phyloP scores from a whole-genome alignment of 2,113 vertebrate species.

The Sebastes fasciatus region DNA sequence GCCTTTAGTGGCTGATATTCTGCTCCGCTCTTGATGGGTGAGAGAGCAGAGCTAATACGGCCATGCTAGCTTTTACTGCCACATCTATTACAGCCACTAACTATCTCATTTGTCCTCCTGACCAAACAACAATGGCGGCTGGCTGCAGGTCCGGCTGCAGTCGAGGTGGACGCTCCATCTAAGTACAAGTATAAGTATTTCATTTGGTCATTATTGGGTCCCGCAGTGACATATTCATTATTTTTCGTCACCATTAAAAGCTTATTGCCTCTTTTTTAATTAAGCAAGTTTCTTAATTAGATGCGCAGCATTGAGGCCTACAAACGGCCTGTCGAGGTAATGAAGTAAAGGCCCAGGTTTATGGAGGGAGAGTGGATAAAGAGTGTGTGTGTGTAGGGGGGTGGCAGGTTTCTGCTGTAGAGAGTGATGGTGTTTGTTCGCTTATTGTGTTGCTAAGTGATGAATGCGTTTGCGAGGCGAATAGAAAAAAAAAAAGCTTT shows the following conservation, averaged over 20 bases:
- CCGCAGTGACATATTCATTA: conserved; percentile 71
- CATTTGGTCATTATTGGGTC: conserved; percentile 74
- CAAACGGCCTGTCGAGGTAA: conserved; percentile 74
- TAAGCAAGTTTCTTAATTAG: conserved; percentile 82
- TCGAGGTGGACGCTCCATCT: background rate
- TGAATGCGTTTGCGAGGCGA: conserved; percentile 58
- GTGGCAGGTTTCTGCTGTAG: conserved; percentile 24
- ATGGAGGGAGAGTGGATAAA: conserved; percentile 60
- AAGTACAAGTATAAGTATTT: conserved; percentile 59
- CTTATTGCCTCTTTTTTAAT: conserved; percentile 82
- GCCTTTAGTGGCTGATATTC: conserved; percentile 57
- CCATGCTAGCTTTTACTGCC: conserved; percentile 55
- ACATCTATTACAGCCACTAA: conserved; percentile 70
- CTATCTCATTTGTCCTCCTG: conserved; percentile 72
- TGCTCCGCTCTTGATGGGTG: conserved; percentile 51
- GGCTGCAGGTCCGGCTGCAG: conserved; percentile 8
- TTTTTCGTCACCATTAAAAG: conserved; percentile 77
- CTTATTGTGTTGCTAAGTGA: conserved; percentile 58
- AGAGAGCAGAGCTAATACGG: conserved; percentile 57
- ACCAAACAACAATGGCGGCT: conserved; percentile 60
- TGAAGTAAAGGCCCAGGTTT: conserved; percentile 68
- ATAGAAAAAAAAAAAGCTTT: conserved; percentile 28
- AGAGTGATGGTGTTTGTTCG: conserved; percentile 68
- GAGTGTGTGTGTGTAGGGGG: conserved; percentile 14
- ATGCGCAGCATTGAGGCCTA: conserved; percentile 66